Evolutionary conservation across 2,797 vertebrate species (phyloP), one percentile per base, ranked within the genome.

Genomic region (Neosilurus hyrtlii): DNA sequence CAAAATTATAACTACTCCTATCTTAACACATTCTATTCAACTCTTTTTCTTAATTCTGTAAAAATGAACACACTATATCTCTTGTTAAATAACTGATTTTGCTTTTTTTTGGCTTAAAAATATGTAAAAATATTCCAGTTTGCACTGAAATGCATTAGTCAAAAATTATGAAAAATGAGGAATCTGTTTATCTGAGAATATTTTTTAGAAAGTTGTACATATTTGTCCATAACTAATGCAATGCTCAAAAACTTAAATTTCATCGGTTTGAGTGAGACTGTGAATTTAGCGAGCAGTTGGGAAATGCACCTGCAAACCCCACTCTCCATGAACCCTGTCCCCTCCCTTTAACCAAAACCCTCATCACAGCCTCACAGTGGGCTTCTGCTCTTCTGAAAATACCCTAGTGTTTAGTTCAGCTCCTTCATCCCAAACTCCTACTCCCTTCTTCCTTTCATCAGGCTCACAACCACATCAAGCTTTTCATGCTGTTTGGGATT

Each of bases 241-340:
- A 59, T 59, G 14, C 54, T 37, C 56, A 12, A 59, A 62, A 62
- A 63, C 62, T 18, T 24, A 24, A 6, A 49, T 61, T 35, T 76
- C 0, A 59, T 75, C 59, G 66, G 70, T 79, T 73, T 30, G 24
- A 80, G 82, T 51, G 61, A 74, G 77, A 84, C 61, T 74, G 56
- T 70, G 63, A 79, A 81, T 71, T 76, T 76, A 51, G 57, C 30
- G 57, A 83, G 65, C 37, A 61, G 72, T 26, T 26, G 10, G 77
- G n/a, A 76, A 24, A 57, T 52, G 80, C 84, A 88, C 86, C 87
- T 88, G 86, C 70, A 79, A 62, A 30, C 57, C 49, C 14, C 74
- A 18, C 84, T 61, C 74, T 71, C 51, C 43, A 49, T 37, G 15
- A 68, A 57, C 5, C 77, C 43, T 30, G 15, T 2, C 11, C 70